phyloP scores from a whole-genome alignment of 2,113 vertebrate genomes.

The Rhizomys pruinosus region DNA sequence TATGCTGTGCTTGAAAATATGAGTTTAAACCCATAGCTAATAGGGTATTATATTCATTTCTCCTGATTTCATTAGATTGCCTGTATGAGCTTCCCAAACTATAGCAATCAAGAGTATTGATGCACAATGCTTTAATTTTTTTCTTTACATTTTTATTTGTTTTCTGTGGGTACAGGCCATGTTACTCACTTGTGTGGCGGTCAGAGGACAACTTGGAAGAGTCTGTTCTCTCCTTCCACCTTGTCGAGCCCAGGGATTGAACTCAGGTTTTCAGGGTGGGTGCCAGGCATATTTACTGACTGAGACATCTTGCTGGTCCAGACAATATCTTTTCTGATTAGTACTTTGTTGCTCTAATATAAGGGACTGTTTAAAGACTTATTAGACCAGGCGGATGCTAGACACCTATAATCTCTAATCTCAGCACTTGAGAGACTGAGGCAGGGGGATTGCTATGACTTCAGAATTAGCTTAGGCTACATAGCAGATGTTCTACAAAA shows the following conservation, averaged over 20 bases:
- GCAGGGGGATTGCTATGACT: neutral
- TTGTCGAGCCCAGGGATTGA: neutral
- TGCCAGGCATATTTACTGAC: neutral
- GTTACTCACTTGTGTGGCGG: neutral
- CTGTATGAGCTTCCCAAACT: neutral
- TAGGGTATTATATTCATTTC: neutral
- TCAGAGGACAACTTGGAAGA: neutral
- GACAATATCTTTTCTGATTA: slow-evolving; percentile 9
- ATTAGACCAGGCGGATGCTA: neutral
- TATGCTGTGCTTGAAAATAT: neutral
- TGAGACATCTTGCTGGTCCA: neutral
- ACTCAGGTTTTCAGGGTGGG: neutral
- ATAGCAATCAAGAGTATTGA: neutral
- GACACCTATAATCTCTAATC: neutral
- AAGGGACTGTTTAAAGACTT: neutral
- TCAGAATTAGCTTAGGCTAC: neutral
- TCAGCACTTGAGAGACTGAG: neutral
- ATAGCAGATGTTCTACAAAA: neutral
- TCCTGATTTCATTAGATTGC: neutral
- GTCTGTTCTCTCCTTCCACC: neutral
- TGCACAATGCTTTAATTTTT: neutral
- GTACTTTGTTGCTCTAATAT: neutral
- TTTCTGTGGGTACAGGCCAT: neutral
- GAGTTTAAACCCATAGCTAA: neutral
- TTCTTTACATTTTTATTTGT: neutral